Conservation (phyloP, 2,113 vertebrate species). For the Phalacrocorax aristotelis region DNA sequence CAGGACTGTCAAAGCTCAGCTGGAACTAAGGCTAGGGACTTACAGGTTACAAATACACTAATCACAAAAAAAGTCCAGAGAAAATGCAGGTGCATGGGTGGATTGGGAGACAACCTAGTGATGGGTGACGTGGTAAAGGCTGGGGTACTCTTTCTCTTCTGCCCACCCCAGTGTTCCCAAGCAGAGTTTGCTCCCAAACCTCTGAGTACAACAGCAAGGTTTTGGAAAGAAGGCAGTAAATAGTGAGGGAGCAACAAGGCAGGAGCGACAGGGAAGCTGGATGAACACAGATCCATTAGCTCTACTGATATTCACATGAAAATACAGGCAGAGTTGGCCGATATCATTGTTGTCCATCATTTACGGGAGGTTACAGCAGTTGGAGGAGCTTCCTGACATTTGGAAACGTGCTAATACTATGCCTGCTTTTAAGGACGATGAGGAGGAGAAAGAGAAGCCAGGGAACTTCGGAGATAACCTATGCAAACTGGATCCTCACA, state of each 20-base stretch:
- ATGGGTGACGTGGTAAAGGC: neutral
- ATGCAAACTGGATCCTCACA: too few species aligned
- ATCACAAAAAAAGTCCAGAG: neutral
- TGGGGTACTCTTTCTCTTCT: neutral
- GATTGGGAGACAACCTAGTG: neutral
- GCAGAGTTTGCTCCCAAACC: neutral
- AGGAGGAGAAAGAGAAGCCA: neutral
- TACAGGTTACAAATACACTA: neutral
- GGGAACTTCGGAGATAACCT: neutral
- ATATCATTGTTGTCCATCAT: neutral
- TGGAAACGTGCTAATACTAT: neutral
- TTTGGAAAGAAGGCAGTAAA: neutral
- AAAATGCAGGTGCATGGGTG: accelerated
- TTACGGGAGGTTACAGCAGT: neutral
- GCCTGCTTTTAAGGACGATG: neutral
- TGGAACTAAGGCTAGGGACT: neutral
- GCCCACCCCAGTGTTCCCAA: neutral
- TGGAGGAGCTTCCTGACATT: neutral
- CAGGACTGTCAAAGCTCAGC: neutral
- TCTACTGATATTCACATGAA: neutral
- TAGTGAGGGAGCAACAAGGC: neutral
- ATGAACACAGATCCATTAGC: neutral
- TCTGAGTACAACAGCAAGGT: neutral
- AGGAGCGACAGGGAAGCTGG: neutral
- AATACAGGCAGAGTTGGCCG: neutral